Evolutionary conservation across 2,888 invertebrate genomes (phyloP), one percentile per base, ranked within the genome.

Genomic region (Agrotis puta): DNA sequence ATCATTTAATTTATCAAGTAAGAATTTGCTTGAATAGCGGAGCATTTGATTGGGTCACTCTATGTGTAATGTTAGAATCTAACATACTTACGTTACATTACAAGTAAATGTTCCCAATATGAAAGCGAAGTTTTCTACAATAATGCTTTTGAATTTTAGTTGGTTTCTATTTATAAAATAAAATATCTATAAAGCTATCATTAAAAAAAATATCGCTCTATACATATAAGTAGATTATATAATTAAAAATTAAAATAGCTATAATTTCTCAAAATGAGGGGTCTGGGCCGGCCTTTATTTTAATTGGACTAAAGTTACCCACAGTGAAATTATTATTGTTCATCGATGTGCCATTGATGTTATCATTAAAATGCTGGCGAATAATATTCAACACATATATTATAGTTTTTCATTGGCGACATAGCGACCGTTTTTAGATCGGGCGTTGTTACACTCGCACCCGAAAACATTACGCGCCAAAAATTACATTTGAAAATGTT

Each of bases 221-320:
- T 20, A n/a, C n/a, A n/a, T n/a, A 4, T 1, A 54, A 33, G 39
- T 33, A 45, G 33, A 24, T 9, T 13, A 54, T 53, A 11, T 22
- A 54, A 20, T n/a, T n/a, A n/a, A n/a, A n/a, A n/a, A n/a, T n/a
- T n/a, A n/a, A n/a, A n/a, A n/a, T n/a, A n/a, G 45, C n/a, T 20
- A 4, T 57, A 74, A 57, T 72, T 74, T 56, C 24, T 51, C 14
- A 14, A 39, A 66, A n/a, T 65, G 27, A 27, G 67, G 58, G 48
- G 14, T 14, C n/a, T 27, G 14, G 1, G 3, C 3, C 18, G 11
- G 14, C n/a, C 51, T 20, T 24, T 2, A 53, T 57, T 66, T 67
- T 73, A 67, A 76, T 76, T 57, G 68, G 68, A 67, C 18, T 76
- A 57, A 50, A 50, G 43, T 72, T 75, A 50, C 39, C 33, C 1